phyloP scores from a whole-genome alignment of 2,113 vertebrate species.

The Choloepus hoffmanni region DNA sequence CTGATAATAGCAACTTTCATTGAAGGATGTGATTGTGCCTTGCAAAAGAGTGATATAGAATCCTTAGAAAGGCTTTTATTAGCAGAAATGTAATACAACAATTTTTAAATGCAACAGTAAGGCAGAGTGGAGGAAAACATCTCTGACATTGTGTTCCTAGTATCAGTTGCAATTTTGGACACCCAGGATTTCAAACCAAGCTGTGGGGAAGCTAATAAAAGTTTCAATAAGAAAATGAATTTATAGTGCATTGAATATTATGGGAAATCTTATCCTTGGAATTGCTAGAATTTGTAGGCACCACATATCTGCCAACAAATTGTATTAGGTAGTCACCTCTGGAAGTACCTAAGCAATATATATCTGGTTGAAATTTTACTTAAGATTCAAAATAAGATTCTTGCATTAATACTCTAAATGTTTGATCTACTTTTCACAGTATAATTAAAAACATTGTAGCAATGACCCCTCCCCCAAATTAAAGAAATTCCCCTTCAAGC shows the following conservation, averaged over 20 bases:
- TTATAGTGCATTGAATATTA: background rate
- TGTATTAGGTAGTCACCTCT: background rate
- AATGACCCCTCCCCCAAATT: background rate
- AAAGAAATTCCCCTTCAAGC: background rate
- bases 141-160: slow-evolving; percentile 51
- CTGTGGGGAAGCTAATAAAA: slow-evolving; percentile 19
- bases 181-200: slow-evolving; percentile 8
- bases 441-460: background rate
- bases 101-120: slow-evolving; percentile 62
- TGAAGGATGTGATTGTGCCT: slow-evolving; percentile 72
- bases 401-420: background rate
- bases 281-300: slow-evolving; percentile 23
- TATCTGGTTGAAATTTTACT: slow-evolving; percentile 32
- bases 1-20: slow-evolving; percentile 80
- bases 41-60: slow-evolving; percentile 69
- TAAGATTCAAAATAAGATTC: slow-evolving; percentile 3
- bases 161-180: slow-evolving; percentile 35
- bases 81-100: slow-evolving; percentile 64
- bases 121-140: background rate
- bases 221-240: background rate
- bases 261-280: background rate
- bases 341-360: background rate
- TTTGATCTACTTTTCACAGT: background rate
- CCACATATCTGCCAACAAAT: background rate
- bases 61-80: slow-evolving; percentile 77